Conservation (phyloP, 1,140 invertebrate genomes). For the Wiebesia pumilae region DNA sequence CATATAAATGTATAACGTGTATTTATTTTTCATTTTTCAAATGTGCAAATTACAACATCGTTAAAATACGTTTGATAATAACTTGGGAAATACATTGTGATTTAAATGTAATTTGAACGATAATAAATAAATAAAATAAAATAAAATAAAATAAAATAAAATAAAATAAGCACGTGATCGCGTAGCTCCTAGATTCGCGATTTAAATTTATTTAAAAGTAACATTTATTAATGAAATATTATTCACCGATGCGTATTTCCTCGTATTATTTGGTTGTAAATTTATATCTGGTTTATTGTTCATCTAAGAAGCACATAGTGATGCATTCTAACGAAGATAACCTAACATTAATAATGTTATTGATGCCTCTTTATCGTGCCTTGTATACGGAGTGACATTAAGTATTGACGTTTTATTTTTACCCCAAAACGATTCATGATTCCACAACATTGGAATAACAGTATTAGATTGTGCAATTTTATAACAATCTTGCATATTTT, state of each 20-base stretch:
- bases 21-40: too few species aligned
- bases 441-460: constrained; percentile 42
- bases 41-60: too few species aligned
- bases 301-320: constrained; percentile 8
- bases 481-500: constrained; percentile 17
- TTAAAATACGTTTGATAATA: too few species aligned
- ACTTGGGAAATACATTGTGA: too few species aligned
- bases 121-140: background rate
- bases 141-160: background rate
- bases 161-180: too few species aligned
- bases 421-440: constrained; percentile 35
- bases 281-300: constrained; percentile 14
- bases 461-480: constrained; percentile 25
- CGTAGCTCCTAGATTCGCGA: too few species aligned
- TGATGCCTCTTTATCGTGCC: constrained; percentile 43
- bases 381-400: constrained; percentile 10
- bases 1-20: too few species aligned
- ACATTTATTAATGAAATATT: constrained; percentile 12
- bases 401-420: constrained; percentile 45
- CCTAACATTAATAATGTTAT: constrained; percentile 45
- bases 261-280: constrained; percentile 14
- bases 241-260: background rate
- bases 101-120: background rate
- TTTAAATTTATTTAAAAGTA: background rate
- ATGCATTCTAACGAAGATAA: constrained; percentile 41